Conservation (phyloP, 2,888 invertebrate species). For the Hofmannophila pseudospretella region DNA sequence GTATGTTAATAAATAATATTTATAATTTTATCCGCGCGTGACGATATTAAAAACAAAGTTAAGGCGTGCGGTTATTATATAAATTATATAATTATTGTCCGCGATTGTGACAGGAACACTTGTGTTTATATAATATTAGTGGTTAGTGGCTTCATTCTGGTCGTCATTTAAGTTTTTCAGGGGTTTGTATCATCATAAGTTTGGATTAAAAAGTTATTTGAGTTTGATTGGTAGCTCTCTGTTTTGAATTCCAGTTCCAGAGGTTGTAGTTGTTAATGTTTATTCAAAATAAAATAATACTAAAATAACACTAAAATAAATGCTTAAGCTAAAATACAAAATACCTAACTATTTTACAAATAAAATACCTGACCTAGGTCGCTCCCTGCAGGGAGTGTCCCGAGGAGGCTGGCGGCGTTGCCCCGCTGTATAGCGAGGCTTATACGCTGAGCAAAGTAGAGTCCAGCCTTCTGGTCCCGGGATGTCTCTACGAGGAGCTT, state of each 20-base stretch:
- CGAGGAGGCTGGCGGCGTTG: no score
- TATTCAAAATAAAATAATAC: no score
- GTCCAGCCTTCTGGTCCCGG: no score
- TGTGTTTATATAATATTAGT: conserved; percentile 45
- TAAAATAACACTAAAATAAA: no score
- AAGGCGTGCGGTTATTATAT: conserved; percentile 13
- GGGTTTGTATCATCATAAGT: conserved; percentile 25
- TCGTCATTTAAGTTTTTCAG: conserved; percentile 25
- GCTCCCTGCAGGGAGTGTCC: no score
- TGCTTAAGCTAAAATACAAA: no score
- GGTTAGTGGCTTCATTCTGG: conserved; percentile 28
- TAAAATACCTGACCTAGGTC: no score
- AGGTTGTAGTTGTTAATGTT: no score
- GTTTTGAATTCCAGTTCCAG: neutral
- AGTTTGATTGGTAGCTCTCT: neutral
- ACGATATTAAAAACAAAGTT: conserved; percentile 57
- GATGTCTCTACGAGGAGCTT: no score
- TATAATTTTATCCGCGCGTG: conserved; percentile 45
- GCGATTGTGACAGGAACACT: conserved; percentile 37
- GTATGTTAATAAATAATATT: conserved; percentile 50
- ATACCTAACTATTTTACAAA: no score
- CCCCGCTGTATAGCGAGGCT: no score
- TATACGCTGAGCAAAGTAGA: no score
- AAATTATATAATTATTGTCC: conserved; percentile 47
- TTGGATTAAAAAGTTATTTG: conserved; percentile 14